phyloP scores from a whole-genome alignment of 2,888 invertebrate genomes.

The Ypsolopha sequella region DNA sequence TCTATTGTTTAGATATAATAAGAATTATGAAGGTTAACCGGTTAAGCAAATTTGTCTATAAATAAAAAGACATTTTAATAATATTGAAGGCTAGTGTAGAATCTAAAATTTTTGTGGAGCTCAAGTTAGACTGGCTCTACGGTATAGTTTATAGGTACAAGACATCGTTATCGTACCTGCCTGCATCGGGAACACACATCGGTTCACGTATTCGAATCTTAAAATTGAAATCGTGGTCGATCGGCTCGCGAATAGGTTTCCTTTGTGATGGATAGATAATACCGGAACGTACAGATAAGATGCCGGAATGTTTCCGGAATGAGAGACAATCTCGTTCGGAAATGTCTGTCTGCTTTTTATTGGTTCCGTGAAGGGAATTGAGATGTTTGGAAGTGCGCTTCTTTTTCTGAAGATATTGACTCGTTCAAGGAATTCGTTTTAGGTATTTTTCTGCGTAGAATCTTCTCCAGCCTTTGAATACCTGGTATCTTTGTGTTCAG shows the following conservation, averaged over 20 bases:
- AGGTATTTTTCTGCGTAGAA: too few species aligned
- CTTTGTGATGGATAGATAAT: slow-evolving; percentile 6
- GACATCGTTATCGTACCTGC: neutral
- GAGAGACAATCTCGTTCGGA: neutral
- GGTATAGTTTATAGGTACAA: neutral
- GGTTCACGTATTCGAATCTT: slow-evolving; percentile 21
- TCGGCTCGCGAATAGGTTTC: slow-evolving; percentile 25
- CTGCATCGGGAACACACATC: neutral
- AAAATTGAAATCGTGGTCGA: slow-evolving; percentile 31
- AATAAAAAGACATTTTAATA: too few species aligned
- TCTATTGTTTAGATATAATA: too few species aligned
- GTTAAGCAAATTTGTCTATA: too few species aligned
- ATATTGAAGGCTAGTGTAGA: too few species aligned
- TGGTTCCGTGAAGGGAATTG: neutral
- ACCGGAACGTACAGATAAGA: neutral
- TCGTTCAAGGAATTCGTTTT: too few species aligned
- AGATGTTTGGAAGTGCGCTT: neutral
- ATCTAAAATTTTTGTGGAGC: neutral
- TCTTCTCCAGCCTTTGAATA: too few species aligned
- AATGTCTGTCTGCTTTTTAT: neutral
- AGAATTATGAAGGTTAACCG: too few species aligned
- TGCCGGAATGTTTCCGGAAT: slow-evolving; percentile 1
- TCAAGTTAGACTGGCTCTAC: neutral
- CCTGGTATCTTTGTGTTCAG: too few species aligned
- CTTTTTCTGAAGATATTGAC: neutral